These are phyloP conservation scores for Scolanthus callimorphus DNA, from an alignment of 92 coral and sea anemone genomes.

Conservation along the genomic window DNA sequence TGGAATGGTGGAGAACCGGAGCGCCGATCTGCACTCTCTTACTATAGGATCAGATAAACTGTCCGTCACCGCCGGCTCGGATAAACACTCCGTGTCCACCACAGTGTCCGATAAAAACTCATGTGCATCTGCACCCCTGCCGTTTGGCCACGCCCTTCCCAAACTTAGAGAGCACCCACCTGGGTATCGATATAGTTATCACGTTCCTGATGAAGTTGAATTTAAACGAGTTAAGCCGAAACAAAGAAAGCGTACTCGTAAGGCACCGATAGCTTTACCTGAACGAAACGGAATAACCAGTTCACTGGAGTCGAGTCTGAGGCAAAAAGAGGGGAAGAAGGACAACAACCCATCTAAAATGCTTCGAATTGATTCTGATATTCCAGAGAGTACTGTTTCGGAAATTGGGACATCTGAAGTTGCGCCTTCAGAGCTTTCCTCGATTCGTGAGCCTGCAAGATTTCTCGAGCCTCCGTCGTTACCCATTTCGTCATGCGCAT, in stretches of 20 bases:
- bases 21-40: conserved; percentile 1
- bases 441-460: conserved; percentile 31
- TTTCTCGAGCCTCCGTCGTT: conserved; percentile 27
- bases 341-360: background rate
- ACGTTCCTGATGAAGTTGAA: conserved; percentile 35
- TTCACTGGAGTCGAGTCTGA: conserved; percentile 44
- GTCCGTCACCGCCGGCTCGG: conserved; percentile 2
- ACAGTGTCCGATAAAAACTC: conserved; percentile 77
- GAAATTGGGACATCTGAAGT: conserved; percentile 35
- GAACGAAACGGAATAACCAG: conserved; percentile 55
- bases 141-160: conserved; percentile 38
- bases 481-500: conserved; percentile 63
- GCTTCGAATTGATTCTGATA: background rate
- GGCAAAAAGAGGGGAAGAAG: conserved; percentile 8
- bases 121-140: conserved; percentile 81
- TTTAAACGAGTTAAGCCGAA: conserved; percentile 24
- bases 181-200: conserved; percentile 65
- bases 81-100: conserved; percentile 20
- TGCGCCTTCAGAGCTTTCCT: conserved; percentile 51
- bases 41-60: conserved; percentile 32
- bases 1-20: conserved; percentile 9
- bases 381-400: background rate
- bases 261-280: conserved; percentile 76
- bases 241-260: conserved; percentile 7
- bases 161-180: conserved; percentile 50